Base-by-base conservation (phyloP, 2,888 invertebrate species). In the Phragmatobia fuliginosa region DNA sequence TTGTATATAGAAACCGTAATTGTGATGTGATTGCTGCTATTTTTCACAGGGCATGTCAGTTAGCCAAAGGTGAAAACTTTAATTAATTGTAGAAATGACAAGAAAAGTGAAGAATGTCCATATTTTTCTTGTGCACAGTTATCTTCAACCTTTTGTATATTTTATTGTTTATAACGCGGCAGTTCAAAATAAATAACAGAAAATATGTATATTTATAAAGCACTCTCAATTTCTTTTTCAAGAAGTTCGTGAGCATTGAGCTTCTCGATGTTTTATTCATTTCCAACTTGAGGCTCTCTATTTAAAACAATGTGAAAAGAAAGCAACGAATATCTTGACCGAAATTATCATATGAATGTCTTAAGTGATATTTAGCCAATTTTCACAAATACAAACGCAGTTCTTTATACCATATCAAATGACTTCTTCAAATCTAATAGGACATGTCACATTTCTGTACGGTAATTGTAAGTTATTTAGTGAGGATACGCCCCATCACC, bases 401-500 rank as follows among this genome's bases (percentile, higher is more conserved):
- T 49, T n/a, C 45, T 49, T n/a, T 21, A 8, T 52, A 52, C 4
- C 16, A 4, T 25, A 52, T 45, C 2, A 52, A 52, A 11, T 52
- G 1, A 25, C 52, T 25, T 14, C 25, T 3, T 25, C 49, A 52
- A 52, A 14, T 52, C 14, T 28, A 56, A 16, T 2, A 16, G 28
- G 16, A 56, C 16, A 16, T 28, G 28, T 16, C 16, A 28, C 2
- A 16, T 16, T 28, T 2, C 56, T 11, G 56, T 56, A 14, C 56
- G 28, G 25, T 28, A 16, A 56, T 16, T 28, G 56, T 56, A 16
- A 6, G 32, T 16, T 16, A 49, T 33, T 66, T 45, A 36, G 60
- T 52, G 38, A 36, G 58, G 61, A 62, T 52, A 49, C 33, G 33
- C 21, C 36, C 81, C 64, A 66, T 65, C 67, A 72, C 79, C 73